Base-by-base conservation (phyloP, 92 coral and sea anemone genomes). In the Bergia puertoricense region DNA sequence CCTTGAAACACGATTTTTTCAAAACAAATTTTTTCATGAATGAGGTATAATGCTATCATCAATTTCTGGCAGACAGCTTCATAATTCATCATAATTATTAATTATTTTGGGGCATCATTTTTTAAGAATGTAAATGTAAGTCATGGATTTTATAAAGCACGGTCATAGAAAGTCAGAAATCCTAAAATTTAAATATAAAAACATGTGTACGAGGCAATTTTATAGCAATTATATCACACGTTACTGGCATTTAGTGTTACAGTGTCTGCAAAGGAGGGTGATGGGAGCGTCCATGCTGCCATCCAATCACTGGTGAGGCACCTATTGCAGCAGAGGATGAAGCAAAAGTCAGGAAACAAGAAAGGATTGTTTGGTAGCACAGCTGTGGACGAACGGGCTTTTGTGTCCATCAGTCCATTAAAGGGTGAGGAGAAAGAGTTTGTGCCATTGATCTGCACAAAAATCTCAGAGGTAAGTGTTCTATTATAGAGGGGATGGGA, bases 261-360 rank as follows among this genome's bases (percentile, higher is more conserved):
- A 50, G 99, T 97, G 45, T 97, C 99, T 22, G 99, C 99, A 50
- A 97, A 97, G 81, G 99, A 95, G 85, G 94, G 98, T 78, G 99
- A 97, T 48, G 96, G 96, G 16, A 97, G 99, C 50, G 97, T 97
- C 15, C 99, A 97, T 89, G 97, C 98, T 9, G 99, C 99, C 75
- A 90, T 97, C 36, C 99, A 97, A 82, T 91, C 96, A 23, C 96
- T 97, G 44, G 88, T 97, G 59, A 85, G 99, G 81, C 99, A 97
- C 81, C 87, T 97, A 81, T 87, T 97, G 20, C 97, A 95, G 85
- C 94, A 94, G 89, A 90, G 88, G 23, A 81, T 86, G 93, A 93
- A 92, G 81, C 86, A 84, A 16, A 93, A 92, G 80, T 69, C 85
- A 44, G 45, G 38, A 13, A 44, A 88, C 18, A 56, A 62, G 22